Evolutionary conservation across 1,140 invertebrate species (phyloP).

Genomic region (Micrasema minimum): DNA sequence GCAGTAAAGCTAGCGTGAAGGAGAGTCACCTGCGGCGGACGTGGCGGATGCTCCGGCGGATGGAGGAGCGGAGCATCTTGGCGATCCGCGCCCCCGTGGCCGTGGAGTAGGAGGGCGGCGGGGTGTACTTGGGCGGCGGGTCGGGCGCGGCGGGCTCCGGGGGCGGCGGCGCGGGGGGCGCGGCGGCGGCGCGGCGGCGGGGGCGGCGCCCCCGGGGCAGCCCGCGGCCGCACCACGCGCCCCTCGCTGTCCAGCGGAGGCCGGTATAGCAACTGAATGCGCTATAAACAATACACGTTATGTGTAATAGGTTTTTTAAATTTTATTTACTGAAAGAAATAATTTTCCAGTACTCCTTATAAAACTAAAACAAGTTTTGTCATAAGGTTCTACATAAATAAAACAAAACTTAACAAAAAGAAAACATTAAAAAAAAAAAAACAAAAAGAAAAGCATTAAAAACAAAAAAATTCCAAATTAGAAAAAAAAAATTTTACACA

Average conservation of each 20-base stretch:
- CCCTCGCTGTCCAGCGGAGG: conserved; percentile 67
- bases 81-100: conserved; percentile 86
- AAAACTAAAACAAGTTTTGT: no score
- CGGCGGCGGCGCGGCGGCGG: conserved; percentile 54
- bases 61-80: conserved; percentile 81
- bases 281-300: conserved; percentile 61
- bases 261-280: conserved; percentile 79
- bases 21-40: conserved; percentile 41
- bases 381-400: background rate
- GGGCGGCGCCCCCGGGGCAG: background rate
- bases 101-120: conserved; percentile 90
- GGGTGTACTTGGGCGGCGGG: conserved; percentile 92
- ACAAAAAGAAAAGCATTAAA: no score
- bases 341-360: background rate
- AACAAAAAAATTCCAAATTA: no score
- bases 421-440: no score
- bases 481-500: no score
- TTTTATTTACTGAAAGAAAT: background rate
- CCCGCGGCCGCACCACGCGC: conserved; percentile 6
- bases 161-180: background rate
- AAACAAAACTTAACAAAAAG: no score
- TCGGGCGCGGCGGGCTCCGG: conserved; percentile 60
- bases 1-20: background rate
- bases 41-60: conserved; percentile 82
- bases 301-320: background rate